phyloP scores from a whole-genome alignment of 2,113 vertebrate species.

The Austrofundulus limnaeus region DNA sequence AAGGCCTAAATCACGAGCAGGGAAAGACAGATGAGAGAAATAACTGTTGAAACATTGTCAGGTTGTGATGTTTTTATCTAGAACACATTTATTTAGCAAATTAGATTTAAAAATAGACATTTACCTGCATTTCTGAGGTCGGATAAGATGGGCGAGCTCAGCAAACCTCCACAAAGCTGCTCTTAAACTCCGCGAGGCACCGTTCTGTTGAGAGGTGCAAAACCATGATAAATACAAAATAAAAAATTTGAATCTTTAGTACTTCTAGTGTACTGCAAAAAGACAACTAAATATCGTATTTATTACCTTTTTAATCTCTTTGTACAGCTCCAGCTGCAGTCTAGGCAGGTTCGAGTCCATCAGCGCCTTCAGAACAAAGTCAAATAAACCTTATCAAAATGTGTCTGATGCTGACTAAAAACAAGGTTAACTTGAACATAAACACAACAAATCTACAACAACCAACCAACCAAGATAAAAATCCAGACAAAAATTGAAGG shows the following conservation, averaged over 20 bases:
- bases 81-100: no score
- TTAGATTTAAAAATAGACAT: no score
- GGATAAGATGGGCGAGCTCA: slow-evolving; percentile 93
- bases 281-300: background rate
- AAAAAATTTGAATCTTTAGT: no score
- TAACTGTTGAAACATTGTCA: background rate
- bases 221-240: no score
- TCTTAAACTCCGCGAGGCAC: slow-evolving; percentile 91
- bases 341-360: slow-evolving; percentile 96
- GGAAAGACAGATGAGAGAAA: background rate
- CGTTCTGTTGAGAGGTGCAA: slow-evolving; percentile 80
- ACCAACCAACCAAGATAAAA: no score
- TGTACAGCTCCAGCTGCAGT: slow-evolving; percentile 95
- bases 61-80: accelerated
- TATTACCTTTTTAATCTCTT: slow-evolving; percentile 97
- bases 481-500: background rate
- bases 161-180: slow-evolving; percentile 98
- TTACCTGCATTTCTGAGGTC: slow-evolving; percentile 98
- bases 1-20: slow-evolving; percentile 80
- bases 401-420: no score
- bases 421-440: no score
- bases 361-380: slow-evolving; percentile 82
- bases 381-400: background rate
- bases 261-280: no score
- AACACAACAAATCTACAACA: background rate